A percentile compares a stretch with the other conserved stretches of the same genome.
Conservation (phyloP, 1,140 invertebrate genomes). For the Nautilus pompilius region DNA sequence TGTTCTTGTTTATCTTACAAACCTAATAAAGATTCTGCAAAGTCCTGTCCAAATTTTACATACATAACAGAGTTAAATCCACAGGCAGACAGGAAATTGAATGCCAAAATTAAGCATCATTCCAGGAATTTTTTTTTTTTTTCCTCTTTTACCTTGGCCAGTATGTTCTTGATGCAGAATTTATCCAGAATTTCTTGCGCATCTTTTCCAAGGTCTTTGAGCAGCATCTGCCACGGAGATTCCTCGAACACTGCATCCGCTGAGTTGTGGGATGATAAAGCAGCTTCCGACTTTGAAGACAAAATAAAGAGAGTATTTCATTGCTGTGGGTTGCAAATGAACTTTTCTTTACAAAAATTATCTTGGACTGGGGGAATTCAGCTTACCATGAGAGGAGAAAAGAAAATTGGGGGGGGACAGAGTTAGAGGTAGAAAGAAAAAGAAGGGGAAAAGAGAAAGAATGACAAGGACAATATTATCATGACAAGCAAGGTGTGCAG, state of each 20-base stretch:
- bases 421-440: background rate
- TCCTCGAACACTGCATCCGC: conserved; percentile 21
- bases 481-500: too few relatives aligned
- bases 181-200: conserved; percentile 11
- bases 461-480: too few relatives aligned
- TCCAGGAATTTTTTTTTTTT: background rate
- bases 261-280: conserved; percentile 19
- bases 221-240: conserved; percentile 16
- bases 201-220: conserved; percentile 16
- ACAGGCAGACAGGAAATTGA: background rate
- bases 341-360: background rate
- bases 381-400: background rate
- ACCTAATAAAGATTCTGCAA: background rate
- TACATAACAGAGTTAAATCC: background rate
- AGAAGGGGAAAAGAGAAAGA: background rate
- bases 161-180: conserved; percentile 21
- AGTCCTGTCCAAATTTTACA: background rate
- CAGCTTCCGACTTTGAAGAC: conserved; percentile 6
- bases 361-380: background rate
- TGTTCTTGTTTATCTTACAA: background rate
- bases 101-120: background rate
- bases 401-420: background rate
- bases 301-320: background rate
- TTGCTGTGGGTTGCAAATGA: background rate
- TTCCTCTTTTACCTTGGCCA: conserved; percentile 25